Percentiles rank a stretch among this genome's conserved stretches.
These are phyloP conservation scores for Arctopsyche grandis DNA, from an alignment of 1,140 invertebrate genomes.

Conservation along the genomic window DNA sequence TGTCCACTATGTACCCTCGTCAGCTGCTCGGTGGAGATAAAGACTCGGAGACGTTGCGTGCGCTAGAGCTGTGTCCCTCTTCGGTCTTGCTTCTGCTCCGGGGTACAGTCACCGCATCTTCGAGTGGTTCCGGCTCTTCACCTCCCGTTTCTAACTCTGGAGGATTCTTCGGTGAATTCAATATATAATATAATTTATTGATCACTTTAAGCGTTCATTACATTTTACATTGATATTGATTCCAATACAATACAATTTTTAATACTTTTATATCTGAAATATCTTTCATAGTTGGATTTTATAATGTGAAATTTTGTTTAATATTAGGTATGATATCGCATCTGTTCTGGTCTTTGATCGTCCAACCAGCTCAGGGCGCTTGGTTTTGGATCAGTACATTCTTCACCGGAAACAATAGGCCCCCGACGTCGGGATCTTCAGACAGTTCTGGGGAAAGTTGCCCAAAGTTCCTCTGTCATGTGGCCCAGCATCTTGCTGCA, in stretches of 20 bases:
- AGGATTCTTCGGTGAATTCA: slow-evolving; percentile 45
- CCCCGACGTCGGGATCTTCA: neutral
- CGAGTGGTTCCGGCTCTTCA: neutral
- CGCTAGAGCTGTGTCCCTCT: slow-evolving; percentile 80
- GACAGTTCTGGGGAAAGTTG: too few species aligned
- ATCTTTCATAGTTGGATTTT: too few species aligned
- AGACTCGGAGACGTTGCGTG: slow-evolving; percentile 71
- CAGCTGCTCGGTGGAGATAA: slow-evolving; percentile 74
- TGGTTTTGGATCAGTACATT: slow-evolving; percentile 58
- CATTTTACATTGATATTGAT: too few species aligned
- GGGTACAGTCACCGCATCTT: slow-evolving; percentile 57
- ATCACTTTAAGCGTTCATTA: too few species aligned
- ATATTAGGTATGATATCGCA: slow-evolving; percentile 59
- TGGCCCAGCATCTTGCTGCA: too few species aligned
- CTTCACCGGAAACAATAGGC: slow-evolving; percentile 49
- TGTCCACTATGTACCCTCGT: slow-evolving; percentile 84
- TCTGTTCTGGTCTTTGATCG: slow-evolving; percentile 59
- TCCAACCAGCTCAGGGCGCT: slow-evolving; percentile 58
- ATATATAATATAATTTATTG: too few species aligned
- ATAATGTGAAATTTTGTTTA: too few species aligned
- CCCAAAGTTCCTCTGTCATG: too few species aligned
- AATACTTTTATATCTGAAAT: too few species aligned
- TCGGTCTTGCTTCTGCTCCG: slow-evolving; percentile 81
- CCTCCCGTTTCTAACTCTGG: slow-evolving; percentile 9
- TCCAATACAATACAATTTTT: too few species aligned